phyloP scores from a whole-genome alignment of 2,797 vertebrate genomes.

The Heliangelus exortis region DNA sequence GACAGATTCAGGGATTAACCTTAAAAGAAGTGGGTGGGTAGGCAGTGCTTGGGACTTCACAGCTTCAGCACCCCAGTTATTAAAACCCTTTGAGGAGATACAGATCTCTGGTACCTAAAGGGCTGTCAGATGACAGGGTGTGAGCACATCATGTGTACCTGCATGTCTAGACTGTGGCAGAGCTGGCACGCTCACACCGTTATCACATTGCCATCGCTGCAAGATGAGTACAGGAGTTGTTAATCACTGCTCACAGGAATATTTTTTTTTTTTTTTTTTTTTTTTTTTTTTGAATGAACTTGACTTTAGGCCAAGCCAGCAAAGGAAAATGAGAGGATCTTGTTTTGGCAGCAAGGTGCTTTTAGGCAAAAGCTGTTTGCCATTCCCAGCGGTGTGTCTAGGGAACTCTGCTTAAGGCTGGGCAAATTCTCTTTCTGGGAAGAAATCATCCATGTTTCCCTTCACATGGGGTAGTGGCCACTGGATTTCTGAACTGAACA shows the following conservation, averaged over 20 bases:
- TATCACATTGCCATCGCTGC: not conserved
- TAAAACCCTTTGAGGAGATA: constrained; percentile 30
- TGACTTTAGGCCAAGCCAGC: not conserved
- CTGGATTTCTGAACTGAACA: not conserved
- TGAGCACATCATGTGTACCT: constrained; percentile 27
- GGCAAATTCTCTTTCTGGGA: not conserved
- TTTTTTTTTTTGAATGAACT: not conserved
- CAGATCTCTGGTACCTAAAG: constrained; percentile 46
- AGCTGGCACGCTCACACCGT: not conserved
- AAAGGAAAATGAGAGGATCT: not conserved
- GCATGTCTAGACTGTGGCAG: constrained; percentile 39
- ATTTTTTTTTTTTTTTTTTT: not conserved
- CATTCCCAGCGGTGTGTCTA: not conserved
- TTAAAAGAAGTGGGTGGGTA: constrained; percentile 8
- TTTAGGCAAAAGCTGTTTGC: not conserved
- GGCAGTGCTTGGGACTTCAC: constrained; percentile 2
- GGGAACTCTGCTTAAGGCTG: not conserved
- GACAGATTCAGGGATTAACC: constrained; percentile 19
- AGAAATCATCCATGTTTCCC: not conserved
- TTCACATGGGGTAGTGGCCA: not conserved
- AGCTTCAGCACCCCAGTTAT: constrained; percentile 29
- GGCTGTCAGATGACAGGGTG: constrained; percentile 58
- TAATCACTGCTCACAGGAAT: not conserved
- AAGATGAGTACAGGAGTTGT: not conserved
- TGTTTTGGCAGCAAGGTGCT: not conserved